Conservation (phyloP, 2,888 invertebrate species). For the Elmis aenea region DNA sequence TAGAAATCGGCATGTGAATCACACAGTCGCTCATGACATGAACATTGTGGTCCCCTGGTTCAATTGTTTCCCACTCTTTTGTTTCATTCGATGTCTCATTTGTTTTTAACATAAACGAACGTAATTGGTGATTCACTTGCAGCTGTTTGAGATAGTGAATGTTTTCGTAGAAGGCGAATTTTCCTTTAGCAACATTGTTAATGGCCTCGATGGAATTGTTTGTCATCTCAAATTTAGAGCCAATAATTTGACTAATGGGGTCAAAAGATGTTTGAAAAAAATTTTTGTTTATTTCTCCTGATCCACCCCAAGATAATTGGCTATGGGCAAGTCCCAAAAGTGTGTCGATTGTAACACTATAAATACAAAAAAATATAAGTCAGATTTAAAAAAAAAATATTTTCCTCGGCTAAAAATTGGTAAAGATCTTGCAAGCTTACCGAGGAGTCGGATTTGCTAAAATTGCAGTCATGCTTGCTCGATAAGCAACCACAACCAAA, state of each 20-base stretch:
- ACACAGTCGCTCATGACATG: slow-evolving; percentile 81
- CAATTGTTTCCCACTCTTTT: slow-evolving; percentile 12
- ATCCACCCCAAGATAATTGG: slow-evolving; percentile 63
- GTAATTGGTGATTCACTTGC: slow-evolving; percentile 54
- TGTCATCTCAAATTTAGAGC: slow-evolving; percentile 59
- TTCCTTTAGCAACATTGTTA: slow-evolving; percentile 61
- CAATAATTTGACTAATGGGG: slow-evolving; percentile 60
- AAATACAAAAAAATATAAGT: slow-evolving; percentile 22
- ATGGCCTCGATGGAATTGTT: slow-evolving; percentile 61
- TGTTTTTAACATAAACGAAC: slow-evolving; percentile 30
- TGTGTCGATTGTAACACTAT: slow-evolving; percentile 73
- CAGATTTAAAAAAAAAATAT: too few relatives aligned
- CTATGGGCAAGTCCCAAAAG: slow-evolving; percentile 64
- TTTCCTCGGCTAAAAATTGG: too few relatives aligned
- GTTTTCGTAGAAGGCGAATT: slow-evolving; percentile 77
- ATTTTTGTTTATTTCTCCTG: slow-evolving; percentile 64
- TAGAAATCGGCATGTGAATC: slow-evolving; percentile 73
- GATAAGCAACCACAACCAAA: slow-evolving; percentile 71
- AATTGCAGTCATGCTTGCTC: slow-evolving; percentile 81
- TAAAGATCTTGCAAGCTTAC: too few relatives aligned
- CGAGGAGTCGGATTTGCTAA: slow-evolving; percentile 71
- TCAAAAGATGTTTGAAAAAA: slow-evolving; percentile 70
- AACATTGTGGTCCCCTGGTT: slow-evolving; percentile 45
- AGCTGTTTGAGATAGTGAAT: slow-evolving; percentile 63
- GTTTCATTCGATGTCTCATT: slow-evolving; percentile 20